A percentile compares a stretch with the other conserved stretches of the same genome.
These are phyloP conservation scores for Homarus americanus DNA, from an alignment of 1,140 invertebrate species.

Conservation along the genomic window DNA sequence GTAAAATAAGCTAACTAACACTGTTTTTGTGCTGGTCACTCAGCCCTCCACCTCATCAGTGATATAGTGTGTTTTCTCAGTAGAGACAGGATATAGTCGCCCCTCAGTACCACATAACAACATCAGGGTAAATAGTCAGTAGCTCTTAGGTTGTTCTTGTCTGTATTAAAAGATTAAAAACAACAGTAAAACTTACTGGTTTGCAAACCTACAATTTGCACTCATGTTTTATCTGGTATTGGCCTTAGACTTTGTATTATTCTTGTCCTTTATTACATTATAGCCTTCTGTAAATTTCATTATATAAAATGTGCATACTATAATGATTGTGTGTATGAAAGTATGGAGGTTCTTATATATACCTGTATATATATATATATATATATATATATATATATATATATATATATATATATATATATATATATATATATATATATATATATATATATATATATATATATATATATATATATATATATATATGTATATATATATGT, in stretches of 20 bases:
- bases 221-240: too few relatives aligned
- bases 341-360: not conserved
- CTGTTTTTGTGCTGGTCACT: too few relatives aligned
- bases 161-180: not conserved
- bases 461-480: conserved; percentile 56
- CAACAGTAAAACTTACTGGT: not conserved
- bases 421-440: conserved; percentile 62
- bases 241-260: too few relatives aligned
- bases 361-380: not conserved
- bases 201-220: too few relatives aligned
- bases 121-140: not conserved
- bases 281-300: too few relatives aligned
- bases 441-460: conserved; percentile 62
- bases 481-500: conserved; percentile 29
- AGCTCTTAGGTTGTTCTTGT: not conserved
- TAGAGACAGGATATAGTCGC: not conserved
- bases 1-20: too few relatives aligned
- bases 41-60: not conserved
- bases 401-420: conserved; percentile 57
- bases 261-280: too few relatives aligned
- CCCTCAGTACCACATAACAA: too few relatives aligned
- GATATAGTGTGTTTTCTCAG: not conserved
- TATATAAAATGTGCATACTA: not conserved
- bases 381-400: conserved; percentile 32
- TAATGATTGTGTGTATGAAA: not conserved